Evolutionary conservation across 2,888 invertebrate species (phyloP).

Genomic region (Orthosia incerta): DNA sequence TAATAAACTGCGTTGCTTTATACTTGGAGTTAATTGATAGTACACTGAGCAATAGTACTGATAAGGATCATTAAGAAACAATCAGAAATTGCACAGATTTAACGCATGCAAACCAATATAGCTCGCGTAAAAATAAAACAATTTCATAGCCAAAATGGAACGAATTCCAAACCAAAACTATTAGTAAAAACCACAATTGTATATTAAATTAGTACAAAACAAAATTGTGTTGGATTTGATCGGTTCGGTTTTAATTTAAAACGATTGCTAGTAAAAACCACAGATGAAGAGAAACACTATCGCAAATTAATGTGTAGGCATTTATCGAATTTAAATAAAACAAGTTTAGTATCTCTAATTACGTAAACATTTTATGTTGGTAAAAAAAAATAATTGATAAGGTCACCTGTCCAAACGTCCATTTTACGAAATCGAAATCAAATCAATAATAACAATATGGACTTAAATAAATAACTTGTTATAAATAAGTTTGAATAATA

Average conservation of each 20-base stretch:
- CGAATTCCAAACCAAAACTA: background rate
- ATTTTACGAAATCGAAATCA: too few species aligned
- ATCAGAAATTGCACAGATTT: background rate
- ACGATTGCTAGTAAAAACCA: conserved; percentile 8
- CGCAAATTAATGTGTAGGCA: background rate
- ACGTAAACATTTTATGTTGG: background rate
- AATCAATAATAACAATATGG: too few species aligned
- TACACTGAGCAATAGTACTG: background rate
- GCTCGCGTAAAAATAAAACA: background rate
- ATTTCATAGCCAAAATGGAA: background rate
- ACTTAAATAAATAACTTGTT: too few species aligned
- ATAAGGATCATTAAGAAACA: background rate
- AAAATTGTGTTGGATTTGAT: background rate
- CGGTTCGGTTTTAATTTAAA: conserved; percentile 11
- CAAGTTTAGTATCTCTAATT: background rate
- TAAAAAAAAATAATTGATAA: background rate
- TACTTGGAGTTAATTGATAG: background rate
- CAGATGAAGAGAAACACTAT: background rate
- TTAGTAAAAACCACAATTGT: background rate
- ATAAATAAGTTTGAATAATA: too few species aligned
- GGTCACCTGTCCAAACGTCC: background rate
- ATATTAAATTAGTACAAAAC: conserved; percentile 3
- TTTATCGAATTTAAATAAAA: conserved; percentile 1
- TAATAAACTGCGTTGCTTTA: background rate
- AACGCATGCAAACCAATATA: background rate